Evolutionary conservation across 2,888 invertebrate species (phyloP), one percentile per base, ranked within the genome.

Genomic region (Lissonota sp.): DNA sequence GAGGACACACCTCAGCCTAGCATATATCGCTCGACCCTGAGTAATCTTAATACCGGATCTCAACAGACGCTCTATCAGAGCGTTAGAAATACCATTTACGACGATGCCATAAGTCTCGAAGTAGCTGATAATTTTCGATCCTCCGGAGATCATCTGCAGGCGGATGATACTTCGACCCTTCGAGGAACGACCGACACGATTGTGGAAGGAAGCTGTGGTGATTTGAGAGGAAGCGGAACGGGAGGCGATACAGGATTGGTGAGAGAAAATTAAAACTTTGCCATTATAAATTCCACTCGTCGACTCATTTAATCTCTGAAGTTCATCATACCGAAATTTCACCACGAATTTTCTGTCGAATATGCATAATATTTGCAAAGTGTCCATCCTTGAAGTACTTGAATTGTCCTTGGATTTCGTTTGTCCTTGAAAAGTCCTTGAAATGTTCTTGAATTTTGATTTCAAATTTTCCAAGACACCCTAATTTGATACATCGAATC

Each of bases 41-140:
- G 85, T 60, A 84, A 85, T 77, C 67, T 89, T 12, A 85, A 86
- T 58, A 44, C 64, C 8, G 87, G 82, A 51, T 90, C 90, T 4
- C 82, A 83, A 14, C 86, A 87, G 66, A 90, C 87, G 8, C 76
- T 90, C 6, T 90, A 90, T 69, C 87, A 87, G 64, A 90, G 89
- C 62, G 67, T 88, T 5, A 84, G 81, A 6, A 88, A 88, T 70
- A 87, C 86, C 1, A 62, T 86, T 26, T 85, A 86, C 26, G 87
- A 88, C n/a, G 86, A 87, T 75, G 83, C 84, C 6, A 85, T 84
- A 12, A 90, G 87, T 66, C 66, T 87, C 73, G 83, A 79, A 37
- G 81, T 72, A 5, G 71, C 85, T 26, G 63, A 78, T 6, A 81
- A 74, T n/a, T 39, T 70, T 7, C 67, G 66, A 10, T 49, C 67